phyloP scores from a whole-genome alignment of 2,113 vertebrate species.

The Pedetes capensis region DNA sequence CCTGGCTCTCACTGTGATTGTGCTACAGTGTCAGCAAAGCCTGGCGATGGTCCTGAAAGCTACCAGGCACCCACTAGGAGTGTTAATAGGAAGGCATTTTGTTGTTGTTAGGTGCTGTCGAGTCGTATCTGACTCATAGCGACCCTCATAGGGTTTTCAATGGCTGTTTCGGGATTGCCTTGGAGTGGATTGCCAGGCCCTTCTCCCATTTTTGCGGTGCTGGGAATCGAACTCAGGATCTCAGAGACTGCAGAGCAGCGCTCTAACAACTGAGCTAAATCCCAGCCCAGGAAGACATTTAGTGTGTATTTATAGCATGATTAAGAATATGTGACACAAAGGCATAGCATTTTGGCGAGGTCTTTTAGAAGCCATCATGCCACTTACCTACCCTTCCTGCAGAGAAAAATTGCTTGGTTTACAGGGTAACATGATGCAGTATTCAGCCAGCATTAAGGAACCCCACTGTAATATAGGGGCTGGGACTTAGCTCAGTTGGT shows the following conservation, averaged over 20 bases:
- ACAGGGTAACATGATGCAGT: fast-evolving
- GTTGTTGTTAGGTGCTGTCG: too few species aligned
- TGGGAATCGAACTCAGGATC: too few species aligned
- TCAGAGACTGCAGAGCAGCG: too few species aligned
- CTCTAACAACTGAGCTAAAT: too few species aligned
- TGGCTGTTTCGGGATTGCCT: too few species aligned
- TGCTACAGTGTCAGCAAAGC: not conserved
- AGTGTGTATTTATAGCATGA: not conserved
- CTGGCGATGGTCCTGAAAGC: fast-evolving
- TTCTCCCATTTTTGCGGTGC: too few species aligned
- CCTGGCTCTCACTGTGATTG: not conserved
- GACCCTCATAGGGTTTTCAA: too few species aligned
- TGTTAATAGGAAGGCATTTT: not conserved
- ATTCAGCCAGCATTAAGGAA: not conserved
- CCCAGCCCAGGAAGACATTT: too few species aligned
- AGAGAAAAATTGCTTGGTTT: not conserved
- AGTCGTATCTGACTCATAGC: too few species aligned
- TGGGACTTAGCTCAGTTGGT: too few species aligned
- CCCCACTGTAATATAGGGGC: too few species aligned
- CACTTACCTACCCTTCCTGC: not conserved
- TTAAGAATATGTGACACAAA: not conserved
- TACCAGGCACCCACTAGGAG: not conserved
- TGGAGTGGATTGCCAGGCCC: too few species aligned
- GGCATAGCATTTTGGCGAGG: not conserved
- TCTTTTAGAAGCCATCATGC: not conserved